These are phyloP conservation scores for Cataglyphis albicans DNA, from an alignment of 2,888 invertebrate species.

Conservation along the genomic window DNA sequence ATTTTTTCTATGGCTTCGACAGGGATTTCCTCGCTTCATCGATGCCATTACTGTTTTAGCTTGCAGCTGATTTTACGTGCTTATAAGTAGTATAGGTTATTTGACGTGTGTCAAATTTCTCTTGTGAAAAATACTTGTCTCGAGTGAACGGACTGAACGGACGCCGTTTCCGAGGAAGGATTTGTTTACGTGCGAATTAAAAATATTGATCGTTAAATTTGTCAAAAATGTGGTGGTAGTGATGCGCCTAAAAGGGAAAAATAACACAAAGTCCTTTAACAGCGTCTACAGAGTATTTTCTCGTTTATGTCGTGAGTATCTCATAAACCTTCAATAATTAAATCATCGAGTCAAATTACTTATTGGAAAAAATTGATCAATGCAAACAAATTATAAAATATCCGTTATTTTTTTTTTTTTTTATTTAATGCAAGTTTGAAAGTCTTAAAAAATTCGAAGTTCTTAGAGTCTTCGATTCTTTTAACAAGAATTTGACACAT, in stretches of 20 bases:
- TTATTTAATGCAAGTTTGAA: neutral
- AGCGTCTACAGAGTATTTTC: slow-evolving; percentile 85
- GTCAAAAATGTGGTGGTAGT: slow-evolving; percentile 80
- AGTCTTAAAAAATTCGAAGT: neutral
- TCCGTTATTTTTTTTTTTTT: neutral
- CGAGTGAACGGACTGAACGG: neutral
- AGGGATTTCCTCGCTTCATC: neutral
- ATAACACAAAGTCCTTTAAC: slow-evolving; percentile 84
- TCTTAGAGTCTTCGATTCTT: neutral
- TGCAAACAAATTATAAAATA: neutral
- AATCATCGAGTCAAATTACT: slow-evolving; percentile 11
- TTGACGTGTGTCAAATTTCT: slow-evolving; percentile 78
- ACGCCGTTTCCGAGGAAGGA: slow-evolving; percentile 7
- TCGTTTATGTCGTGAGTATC: slow-evolving; percentile 85
- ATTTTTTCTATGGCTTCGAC: neutral
- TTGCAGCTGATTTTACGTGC: slow-evolving; percentile 72
- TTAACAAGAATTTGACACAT: neutral
- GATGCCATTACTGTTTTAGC: neutral
- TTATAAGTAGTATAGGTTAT: slow-evolving; percentile 76
- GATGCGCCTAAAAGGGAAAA: slow-evolving; percentile 85
- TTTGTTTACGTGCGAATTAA: slow-evolving; percentile 47
- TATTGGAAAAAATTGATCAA: slow-evolving; percentile 16
- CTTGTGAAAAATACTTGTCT: slow-evolving; percentile 65
- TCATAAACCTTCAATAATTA: neutral
- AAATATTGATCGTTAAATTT: slow-evolving; percentile 55